A percentile compares a stretch with the other conserved stretches of the same genome.
Conservation (phyloP, 2,888 invertebrate species). For the Cephus pulcher region DNA sequence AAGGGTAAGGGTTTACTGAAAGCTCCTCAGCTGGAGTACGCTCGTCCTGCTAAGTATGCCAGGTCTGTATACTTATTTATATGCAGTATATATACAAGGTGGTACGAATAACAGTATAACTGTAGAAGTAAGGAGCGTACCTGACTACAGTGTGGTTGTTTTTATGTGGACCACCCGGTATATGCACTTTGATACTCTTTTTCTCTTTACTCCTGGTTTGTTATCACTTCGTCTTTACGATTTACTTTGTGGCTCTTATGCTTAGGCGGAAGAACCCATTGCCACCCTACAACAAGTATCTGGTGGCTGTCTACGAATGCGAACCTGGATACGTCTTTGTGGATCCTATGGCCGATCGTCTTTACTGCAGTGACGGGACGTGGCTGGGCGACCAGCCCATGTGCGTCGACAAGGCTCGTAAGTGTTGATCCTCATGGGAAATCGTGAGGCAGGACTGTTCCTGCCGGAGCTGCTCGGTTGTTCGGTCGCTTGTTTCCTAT, state of each 20-base stretch:
- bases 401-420: slow-evolving; percentile 59
- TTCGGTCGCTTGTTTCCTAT: background rate
- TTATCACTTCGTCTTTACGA: background rate
- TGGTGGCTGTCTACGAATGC: slow-evolving; percentile 72
- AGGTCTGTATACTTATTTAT: slow-evolving; percentile 39
- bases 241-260: slow-evolving; percentile 17
- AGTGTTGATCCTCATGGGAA: slow-evolving; percentile 28
- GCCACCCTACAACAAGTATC: slow-evolving; percentile 66
- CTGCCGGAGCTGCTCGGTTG: slow-evolving; percentile 8
- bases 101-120: too few species aligned
- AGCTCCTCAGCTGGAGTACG: slow-evolving; percentile 51
- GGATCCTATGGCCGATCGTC: slow-evolving; percentile 65
- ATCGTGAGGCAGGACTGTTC: slow-evolving; percentile 16
- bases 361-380: slow-evolving; percentile 70
- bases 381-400: slow-evolving; percentile 72
- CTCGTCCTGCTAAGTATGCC: slow-evolving; percentile 46
- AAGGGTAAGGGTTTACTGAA: slow-evolving; percentile 47
- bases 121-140: too few species aligned
- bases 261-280: slow-evolving; percentile 47
- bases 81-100: background rate
- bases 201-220: background rate
- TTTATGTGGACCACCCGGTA: background rate
- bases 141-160: background rate
- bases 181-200: background rate
- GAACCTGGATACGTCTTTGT: slow-evolving; percentile 68